These are phyloP conservation scores for Tetramorium simillimum DNA, from an alignment of 1,140 invertebrate species.

Conservation along the genomic window DNA sequence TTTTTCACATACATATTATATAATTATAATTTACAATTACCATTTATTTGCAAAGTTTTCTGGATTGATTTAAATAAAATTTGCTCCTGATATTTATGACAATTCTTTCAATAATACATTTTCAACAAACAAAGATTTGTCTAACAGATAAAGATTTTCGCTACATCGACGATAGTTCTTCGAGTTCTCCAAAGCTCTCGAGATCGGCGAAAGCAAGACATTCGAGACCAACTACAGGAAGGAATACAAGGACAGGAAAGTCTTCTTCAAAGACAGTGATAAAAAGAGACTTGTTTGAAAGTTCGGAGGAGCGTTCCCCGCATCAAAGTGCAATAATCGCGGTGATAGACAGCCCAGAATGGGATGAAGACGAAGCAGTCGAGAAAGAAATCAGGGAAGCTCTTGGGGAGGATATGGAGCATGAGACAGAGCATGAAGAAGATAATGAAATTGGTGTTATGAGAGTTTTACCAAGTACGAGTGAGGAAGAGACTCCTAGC, in stretches of 20 bases:
- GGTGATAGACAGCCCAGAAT: constrained; percentile 83
- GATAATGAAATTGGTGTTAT: constrained; percentile 79
- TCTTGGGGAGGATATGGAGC: constrained; percentile 74
- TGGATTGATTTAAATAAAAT: background rate
- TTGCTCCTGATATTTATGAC: background rate
- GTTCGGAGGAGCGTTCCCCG: constrained; percentile 80
- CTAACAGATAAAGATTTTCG: constrained; percentile 63
- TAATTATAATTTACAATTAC: background rate
- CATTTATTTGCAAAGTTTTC: too few species aligned
- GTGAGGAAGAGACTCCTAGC: constrained; percentile 80
- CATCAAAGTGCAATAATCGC: constrained; percentile 83
- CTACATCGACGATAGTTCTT: constrained; percentile 79
- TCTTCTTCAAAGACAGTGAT: constrained; percentile 43
- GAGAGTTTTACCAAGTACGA: constrained; percentile 81
- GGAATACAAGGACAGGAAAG: constrained; percentile 61
- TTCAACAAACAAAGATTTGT: background rate
- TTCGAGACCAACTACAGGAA: constrained; percentile 79
- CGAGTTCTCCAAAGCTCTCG: constrained; percentile 75
- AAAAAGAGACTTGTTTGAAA: constrained; percentile 76
- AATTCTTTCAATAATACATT: background rate
- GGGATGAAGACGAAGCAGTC: constrained; percentile 81
- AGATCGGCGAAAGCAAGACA: constrained; percentile 65
- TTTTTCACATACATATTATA: background rate
- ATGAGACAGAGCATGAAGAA: constrained; percentile 78
- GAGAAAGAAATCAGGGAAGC: constrained; percentile 80